Base-by-base conservation (phyloP, 92 coral and sea anemone genomes). In the Epizoanthus ramosus region DNA sequence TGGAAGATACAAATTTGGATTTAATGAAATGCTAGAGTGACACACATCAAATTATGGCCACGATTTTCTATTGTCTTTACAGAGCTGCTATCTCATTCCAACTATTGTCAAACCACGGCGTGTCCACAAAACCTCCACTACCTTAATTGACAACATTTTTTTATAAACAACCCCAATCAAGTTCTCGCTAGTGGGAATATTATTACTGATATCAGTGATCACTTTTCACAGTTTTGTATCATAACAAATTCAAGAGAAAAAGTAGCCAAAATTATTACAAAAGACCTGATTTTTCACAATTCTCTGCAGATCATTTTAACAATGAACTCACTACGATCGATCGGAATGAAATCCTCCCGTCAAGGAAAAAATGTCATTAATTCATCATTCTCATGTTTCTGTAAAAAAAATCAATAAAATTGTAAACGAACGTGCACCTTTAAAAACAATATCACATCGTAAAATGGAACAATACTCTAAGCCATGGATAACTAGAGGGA, bases 101-200 rank as follows among this genome's bases (percentile, higher is more conserved):
- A 82, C 85, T 15, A 83, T 87, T 16, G 91, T 75, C 43, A 89
- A 85, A 60, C 89, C 92, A 21, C 81, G 85, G 5, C 79, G 85
- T 6, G 87, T 86, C 2, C 70, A 75, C 66, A 80, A 60, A 39
- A 71, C 79, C 57, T 90, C 90, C 25, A 90, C 90, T 31, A 82
- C 93, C 15, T 45, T 86, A 1, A 81, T 89, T 68, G 93, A 90
- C 59, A 90, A 90, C 64, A 86, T 90, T 75, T 90, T 75, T 83
- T 86, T 16, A 54, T 83, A 22, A 90, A 86, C 45, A 56, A 65
- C 31, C 75, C 79, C 7, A 83, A 85, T 8, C 12, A 80, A 63
- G 7, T 57, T 63, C 77, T 81, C 10, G 15, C 47, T n/a, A 84
- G 89, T 63, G 91, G 94, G 3, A 91, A 88, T 57, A 85, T 85